These are phyloP conservation scores for Miniopterus natalensis DNA, from an alignment of 2,113 vertebrate genomes.

Conservation along the genomic window DNA sequence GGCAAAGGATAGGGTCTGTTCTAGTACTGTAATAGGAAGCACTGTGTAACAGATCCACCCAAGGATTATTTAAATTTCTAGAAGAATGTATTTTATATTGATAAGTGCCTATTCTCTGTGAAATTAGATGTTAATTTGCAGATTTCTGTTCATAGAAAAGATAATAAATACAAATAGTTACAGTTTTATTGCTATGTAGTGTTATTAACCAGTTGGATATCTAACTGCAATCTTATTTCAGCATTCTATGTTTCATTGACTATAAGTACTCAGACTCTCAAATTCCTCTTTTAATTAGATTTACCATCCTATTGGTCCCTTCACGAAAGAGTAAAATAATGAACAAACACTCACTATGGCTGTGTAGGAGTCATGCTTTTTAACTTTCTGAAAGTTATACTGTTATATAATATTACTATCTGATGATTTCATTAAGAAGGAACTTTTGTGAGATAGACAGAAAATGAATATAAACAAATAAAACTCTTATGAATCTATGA, in stretches of 20 bases:
- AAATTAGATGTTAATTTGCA: background rate
- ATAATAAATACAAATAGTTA: background rate
- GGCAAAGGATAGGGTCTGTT: background rate
- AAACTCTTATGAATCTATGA: background rate
- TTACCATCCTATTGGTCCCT: background rate
- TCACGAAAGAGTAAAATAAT: slow-evolving; percentile 38
- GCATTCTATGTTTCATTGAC: background rate
- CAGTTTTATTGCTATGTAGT: background rate
- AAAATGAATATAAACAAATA: background rate
- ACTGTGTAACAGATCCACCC: background rate
- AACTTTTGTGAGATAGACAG: background rate
- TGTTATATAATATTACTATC: background rate
- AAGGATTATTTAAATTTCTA: background rate
- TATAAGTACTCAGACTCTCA: background rate
- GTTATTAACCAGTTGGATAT: slow-evolving; percentile 10
- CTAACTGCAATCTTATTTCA: background rate
- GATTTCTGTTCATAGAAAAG: background rate
- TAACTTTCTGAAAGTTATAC: slow-evolving; percentile 35
- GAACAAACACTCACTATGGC: background rate
- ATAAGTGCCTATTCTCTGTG: background rate
- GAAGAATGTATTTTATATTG: slow-evolving; percentile 12
- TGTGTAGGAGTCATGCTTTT: background rate
- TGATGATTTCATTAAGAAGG: slow-evolving; percentile 19
- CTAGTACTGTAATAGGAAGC: background rate
- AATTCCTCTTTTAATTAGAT: background rate